phyloP scores from a whole-genome alignment of 2,797 vertebrate species.

The Chiropotes sagulatus region DNA sequence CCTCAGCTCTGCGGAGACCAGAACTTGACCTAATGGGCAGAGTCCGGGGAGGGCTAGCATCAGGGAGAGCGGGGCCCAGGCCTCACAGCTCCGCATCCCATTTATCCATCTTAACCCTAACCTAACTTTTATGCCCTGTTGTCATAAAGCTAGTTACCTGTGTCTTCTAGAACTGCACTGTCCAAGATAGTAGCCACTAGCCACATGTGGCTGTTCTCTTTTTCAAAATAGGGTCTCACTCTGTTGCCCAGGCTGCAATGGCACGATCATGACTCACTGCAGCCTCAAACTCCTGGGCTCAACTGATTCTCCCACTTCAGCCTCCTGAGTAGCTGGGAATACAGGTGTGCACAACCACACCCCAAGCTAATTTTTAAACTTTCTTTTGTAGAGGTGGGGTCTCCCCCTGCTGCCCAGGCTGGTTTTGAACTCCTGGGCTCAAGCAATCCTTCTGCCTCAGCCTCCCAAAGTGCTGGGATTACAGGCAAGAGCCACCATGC shows the following conservation, averaged over 20 bases:
- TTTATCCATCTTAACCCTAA: too few relatives aligned
- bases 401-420: background rate
- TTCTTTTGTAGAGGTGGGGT: background rate
- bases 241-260: too few relatives aligned
- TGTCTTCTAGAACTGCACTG: background rate
- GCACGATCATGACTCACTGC: background rate
- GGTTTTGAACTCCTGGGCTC: background rate
- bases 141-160: background rate
- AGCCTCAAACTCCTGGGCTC: background rate
- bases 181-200: rapidly evolving
- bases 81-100: background rate
- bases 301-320: background rate
- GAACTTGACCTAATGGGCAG: background rate
- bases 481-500: background rate
- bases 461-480: background rate
- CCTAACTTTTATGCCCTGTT: too few relatives aligned
- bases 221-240: too few relatives aligned
- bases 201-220: background rate
- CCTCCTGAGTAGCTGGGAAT: background rate
- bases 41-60: background rate
- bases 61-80: rapidly evolving
- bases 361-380: background rate
- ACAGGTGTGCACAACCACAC: background rate
- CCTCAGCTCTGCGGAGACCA: constrained; percentile 58
- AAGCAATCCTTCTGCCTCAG: background rate